Evolutionary conservation across 2,888 invertebrate genomes (phyloP).

Genomic region (Conomelus anceps): DNA sequence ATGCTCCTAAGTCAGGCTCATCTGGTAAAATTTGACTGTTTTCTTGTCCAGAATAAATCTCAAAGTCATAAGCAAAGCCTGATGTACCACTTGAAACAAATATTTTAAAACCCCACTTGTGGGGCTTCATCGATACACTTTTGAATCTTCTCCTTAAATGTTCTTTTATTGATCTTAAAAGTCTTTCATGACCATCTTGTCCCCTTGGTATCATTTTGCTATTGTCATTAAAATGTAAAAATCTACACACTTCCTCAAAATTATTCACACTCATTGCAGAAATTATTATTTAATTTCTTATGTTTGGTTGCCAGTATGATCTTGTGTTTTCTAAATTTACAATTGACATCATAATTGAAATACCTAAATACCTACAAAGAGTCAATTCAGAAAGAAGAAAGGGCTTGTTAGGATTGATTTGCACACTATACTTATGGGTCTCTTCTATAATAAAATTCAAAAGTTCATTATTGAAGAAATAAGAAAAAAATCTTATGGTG

Average conservation of each 20-base stretch:
- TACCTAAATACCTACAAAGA: not conserved
- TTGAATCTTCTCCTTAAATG: no score
- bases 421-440: constrained; percentile 20
- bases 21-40: no score
- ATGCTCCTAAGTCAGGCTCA: no score
- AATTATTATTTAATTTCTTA: not conserved
- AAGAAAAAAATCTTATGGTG: no score
- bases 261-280: constrained; percentile 1
- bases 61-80: no score
- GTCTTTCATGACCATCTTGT: constrained; percentile 2
- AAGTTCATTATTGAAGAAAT: constrained; percentile 24
- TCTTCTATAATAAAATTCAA: constrained; percentile 25
- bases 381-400: not conserved
- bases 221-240: constrained; percentile 19
- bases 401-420: constrained; percentile 17
- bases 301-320: not conserved
- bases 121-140: no score
- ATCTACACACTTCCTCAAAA: not conserved
- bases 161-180: constrained; percentile 1
- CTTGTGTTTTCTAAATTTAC: not conserved
- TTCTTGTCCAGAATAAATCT: no score
- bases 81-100: no score
- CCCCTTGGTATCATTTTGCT: not conserved
- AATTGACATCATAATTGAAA: not conserved
- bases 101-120: no score